Percentiles rank a stretch among this genome's conserved stretches.
phyloP scores from a whole-genome alignment of 2,888 invertebrate species.

The Sinohyriopsis cumingii region DNA sequence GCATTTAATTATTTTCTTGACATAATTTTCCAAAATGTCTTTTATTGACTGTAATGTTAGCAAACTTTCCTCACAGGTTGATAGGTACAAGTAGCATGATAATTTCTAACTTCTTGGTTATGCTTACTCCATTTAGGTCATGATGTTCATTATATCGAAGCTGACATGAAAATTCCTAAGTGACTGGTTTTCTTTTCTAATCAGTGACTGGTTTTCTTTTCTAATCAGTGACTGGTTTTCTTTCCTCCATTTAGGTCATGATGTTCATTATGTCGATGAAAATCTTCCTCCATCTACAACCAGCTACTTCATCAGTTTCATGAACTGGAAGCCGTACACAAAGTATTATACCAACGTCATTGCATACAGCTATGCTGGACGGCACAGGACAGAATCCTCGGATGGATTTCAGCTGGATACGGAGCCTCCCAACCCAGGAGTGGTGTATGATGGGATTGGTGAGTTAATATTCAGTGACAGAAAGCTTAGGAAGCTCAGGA shows the following conservation, averaged over 20 bases:
- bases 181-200: too few relatives aligned
- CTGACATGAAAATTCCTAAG: too few relatives aligned
- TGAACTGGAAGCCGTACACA: slow-evolving; percentile 14
- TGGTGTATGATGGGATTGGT: slow-evolving; percentile 27
- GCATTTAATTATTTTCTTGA: too few relatives aligned
- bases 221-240: too few relatives aligned
- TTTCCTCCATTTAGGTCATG: slow-evolving; percentile 16
- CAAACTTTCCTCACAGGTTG: too few relatives aligned
- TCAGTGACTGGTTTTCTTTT: too few relatives aligned
- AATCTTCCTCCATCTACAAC: slow-evolving; percentile 5
- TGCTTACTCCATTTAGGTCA: slow-evolving; percentile 13
- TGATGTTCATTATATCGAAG: slow-evolving; percentile 13
- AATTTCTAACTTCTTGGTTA: too few relatives aligned
- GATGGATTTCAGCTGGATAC: slow-evolving; percentile 33
- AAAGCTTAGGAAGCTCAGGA: too few relatives aligned
- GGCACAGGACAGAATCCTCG: slow-evolving; percentile 22
- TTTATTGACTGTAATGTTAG: too few relatives aligned
- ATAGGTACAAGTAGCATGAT: too few relatives aligned
- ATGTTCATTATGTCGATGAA: slow-evolving; percentile 9
- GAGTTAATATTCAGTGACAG: background rate
- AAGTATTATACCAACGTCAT: slow-evolving; percentile 24
- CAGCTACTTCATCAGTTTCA: slow-evolving; percentile 8
- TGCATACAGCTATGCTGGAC: slow-evolving; percentile 24
- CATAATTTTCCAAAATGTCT: too few relatives aligned
- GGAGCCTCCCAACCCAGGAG: slow-evolving; percentile 20